These are phyloP conservation scores for Hucho hucho DNA, from an alignment of 2,113 vertebrate genomes.

Conservation along the genomic window DNA sequence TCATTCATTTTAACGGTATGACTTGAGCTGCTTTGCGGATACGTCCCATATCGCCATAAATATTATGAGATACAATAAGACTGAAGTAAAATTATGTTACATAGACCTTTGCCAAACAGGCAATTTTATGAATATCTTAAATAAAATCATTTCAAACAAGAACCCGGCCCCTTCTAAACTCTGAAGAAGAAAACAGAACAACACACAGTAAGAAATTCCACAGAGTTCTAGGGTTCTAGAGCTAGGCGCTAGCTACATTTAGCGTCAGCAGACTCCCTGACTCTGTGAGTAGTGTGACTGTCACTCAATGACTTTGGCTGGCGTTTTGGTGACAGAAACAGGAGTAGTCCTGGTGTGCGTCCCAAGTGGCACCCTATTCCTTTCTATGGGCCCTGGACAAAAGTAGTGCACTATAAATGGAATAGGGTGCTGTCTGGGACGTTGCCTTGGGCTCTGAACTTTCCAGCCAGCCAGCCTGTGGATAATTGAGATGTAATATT, in stretches of 20 bases:
- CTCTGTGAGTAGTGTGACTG: background rate
- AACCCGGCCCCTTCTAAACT: slow-evolving; percentile 10
- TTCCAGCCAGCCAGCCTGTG: background rate
- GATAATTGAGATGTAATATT: slow-evolving; percentile 84
- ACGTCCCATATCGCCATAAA: slow-evolving; percentile 47
- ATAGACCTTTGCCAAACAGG: too few species aligned
- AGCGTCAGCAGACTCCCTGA: background rate
- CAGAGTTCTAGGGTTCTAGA: background rate
- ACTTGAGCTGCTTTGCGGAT: slow-evolving; percentile 35
- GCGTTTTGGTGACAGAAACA: slow-evolving; percentile 5
- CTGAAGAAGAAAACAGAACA: too few species aligned
- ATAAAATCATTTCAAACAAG: too few species aligned
- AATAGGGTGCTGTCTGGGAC: background rate
- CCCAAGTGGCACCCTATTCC: background rate
- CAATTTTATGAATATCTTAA: too few species aligned
- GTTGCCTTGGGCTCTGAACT: too few species aligned
- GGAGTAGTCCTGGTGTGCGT: background rate
- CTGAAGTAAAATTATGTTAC: slow-evolving; percentile 36
- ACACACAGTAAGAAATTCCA: background rate
- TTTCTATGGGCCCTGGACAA: background rate
- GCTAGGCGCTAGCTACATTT: background rate
- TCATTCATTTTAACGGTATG: slow-evolving; percentile 58
- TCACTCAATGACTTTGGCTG: slow-evolving; percentile 18
- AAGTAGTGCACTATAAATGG: too few species aligned
- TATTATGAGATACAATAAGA: slow-evolving; percentile 46